Evolutionary conservation across 2,113 vertebrate species (phyloP).

Genomic region (Ramphastos sulfuratus): DNA sequence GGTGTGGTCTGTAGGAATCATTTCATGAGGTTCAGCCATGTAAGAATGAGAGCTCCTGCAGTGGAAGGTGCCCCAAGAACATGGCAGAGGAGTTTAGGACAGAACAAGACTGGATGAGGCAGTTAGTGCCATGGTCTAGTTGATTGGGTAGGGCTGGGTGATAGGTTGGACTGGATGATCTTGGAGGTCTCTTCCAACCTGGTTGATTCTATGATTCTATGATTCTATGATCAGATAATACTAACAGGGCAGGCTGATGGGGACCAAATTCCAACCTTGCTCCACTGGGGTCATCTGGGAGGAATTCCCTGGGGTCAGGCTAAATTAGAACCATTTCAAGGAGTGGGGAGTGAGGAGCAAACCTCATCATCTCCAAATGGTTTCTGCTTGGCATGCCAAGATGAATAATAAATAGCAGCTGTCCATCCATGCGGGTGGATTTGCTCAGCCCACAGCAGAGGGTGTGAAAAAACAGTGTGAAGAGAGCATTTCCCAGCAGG

Average conservation of each 20-base stretch:
- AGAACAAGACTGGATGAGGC: too few species aligned
- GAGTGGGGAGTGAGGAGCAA: background rate
- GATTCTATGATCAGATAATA: background rate
- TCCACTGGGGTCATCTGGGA: background rate
- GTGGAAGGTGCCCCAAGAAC: background rate
- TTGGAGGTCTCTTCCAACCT: too few species aligned
- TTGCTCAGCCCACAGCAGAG: background rate
- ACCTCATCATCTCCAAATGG: background rate
- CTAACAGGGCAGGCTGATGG: background rate
- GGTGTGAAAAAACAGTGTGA: background rate
- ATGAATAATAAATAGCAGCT: conserved; percentile 30
- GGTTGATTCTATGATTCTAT: too few species aligned
- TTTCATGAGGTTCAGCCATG: background rate
- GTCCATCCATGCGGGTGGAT: background rate
- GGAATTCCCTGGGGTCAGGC: conserved; percentile 18
- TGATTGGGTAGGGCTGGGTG: too few species aligned
- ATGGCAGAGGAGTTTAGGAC: background rate
- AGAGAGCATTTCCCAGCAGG: background rate
- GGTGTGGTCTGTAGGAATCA: background rate
- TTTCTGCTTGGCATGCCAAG: background rate
- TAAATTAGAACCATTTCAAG: conserved; percentile 4
- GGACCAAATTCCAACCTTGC: background rate
- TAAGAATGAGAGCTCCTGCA: background rate
- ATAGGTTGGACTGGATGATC: too few species aligned
- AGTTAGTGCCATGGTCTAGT: too few species aligned